phyloP scores from a whole-genome alignment of 2,797 vertebrate genomes.

The Nyctalus aviator region DNA sequence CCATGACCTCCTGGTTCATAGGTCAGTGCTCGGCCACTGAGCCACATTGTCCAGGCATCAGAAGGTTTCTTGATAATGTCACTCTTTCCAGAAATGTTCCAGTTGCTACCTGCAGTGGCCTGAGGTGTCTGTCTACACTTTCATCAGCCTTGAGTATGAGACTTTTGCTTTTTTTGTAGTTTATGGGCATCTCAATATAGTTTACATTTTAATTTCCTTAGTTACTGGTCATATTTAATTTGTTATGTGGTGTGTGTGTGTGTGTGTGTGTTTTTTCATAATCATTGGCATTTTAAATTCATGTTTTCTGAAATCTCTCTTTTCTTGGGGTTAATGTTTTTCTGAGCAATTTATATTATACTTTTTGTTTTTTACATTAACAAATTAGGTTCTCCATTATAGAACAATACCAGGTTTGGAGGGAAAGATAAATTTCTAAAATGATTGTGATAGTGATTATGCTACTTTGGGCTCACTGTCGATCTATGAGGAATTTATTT shows the following conservation, averaged over 20 bases:
- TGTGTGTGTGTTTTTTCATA: not conserved
- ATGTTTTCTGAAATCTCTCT: constrained; percentile 24
- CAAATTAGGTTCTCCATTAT: not conserved
- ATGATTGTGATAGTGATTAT: not conserved
- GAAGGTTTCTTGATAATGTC: not conserved
- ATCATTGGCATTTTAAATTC: constrained; percentile 48
- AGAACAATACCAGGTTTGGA: not conserved
- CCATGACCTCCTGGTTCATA: too few species aligned
- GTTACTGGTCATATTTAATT: constrained; percentile 7
- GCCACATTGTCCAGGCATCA: too few species aligned
- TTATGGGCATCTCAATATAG: not conserved
- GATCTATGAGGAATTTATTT: constrained; percentile 35
- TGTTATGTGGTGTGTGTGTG: not conserved
- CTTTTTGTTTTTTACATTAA: constrained; percentile 40
- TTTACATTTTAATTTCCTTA: constrained; percentile 46
- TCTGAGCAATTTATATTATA: not conserved
- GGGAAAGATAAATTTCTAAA: constrained; percentile 50
- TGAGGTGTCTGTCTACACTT: not conserved
- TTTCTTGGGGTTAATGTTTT: constrained; percentile 48
- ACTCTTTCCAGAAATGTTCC: not conserved
- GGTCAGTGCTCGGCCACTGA: too few species aligned
- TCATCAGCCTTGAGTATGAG: not conserved
- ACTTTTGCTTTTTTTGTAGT: not conserved
- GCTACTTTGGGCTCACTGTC: constrained; percentile 42
- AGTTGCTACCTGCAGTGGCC: not conserved